phyloP scores from a whole-genome alignment of 2,113 vertebrate genomes.

The Eurypyga helias region DNA sequence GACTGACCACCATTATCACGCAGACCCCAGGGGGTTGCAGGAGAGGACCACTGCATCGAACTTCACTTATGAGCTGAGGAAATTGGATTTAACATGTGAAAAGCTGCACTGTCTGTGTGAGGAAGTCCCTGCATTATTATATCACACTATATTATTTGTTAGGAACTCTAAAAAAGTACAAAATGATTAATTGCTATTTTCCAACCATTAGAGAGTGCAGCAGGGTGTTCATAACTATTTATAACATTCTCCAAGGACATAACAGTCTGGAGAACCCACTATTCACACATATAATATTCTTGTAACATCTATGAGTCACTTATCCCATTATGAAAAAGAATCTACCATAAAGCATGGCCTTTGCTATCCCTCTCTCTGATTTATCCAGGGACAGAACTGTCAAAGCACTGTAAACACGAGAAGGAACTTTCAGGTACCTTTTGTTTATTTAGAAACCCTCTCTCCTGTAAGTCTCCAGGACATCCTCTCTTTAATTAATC shows the following conservation, averaged over 20 bases:
- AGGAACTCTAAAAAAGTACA: not conserved
- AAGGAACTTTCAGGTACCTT: not conserved
- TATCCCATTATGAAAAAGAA: not conserved
- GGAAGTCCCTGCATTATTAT: not conserved
- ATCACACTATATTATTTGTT: not conserved
- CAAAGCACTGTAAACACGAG: not conserved
- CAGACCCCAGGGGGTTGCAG: not conserved
- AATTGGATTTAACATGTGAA: not conserved
- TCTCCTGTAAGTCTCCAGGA: not conserved
- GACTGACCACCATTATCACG: not conserved
- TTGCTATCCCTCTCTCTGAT: not conserved
- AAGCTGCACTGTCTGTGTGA: not conserved
- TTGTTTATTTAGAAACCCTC: not conserved
- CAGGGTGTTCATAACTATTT: slow-evolving; percentile 5
- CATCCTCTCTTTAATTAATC: not conserved
- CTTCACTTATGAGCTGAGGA: not conserved
- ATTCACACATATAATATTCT: not conserved
- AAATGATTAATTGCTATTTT: slow-evolving; percentile 20
- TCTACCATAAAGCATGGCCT: not conserved
- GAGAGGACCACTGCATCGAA: not conserved
- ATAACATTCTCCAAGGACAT: slow-evolving; percentile 27
- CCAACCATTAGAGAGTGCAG: slow-evolving; percentile 20
- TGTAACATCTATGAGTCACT: slow-evolving; percentile 12
- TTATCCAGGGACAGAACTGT: not conserved
- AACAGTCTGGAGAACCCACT: slow-evolving; percentile 10